Evolutionary conservation across 1,140 invertebrate species (phyloP), one percentile per base, ranked within the genome.

Genomic region (Saccostrea cuccullata): DNA sequence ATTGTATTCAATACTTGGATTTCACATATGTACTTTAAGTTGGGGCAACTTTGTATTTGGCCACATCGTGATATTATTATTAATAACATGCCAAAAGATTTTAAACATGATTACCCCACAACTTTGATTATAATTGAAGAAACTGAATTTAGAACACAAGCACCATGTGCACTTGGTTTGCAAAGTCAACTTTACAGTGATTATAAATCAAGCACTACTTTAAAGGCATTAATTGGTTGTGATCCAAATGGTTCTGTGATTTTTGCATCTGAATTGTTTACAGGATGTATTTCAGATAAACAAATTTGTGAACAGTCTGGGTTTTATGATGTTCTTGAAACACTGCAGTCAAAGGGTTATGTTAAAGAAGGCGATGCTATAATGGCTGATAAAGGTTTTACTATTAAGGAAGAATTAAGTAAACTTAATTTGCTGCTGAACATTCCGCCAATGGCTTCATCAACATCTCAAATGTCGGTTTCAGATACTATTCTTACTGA

Each of bases 301-400:
- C 15, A n/a, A n/a, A 82, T 90, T 47, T 86, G n/a, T 55, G 85
- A 88, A 58, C 40, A 87, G 30, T 88, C 82, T 77, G 86, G 82
- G 15, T 83, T 87, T 64, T 87, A 87, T 70, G n/a, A 87, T 20
- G 23, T 56, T 60, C n/a, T 82, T 13, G 55, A 26, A 77, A 26
- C 40, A 9, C 47, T 77, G 0, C 77, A 89, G 40, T 47, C 77
- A 55, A 89, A 82, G 30, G 88, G 87, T 17, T 88, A 85, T 56
- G 58, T 89, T 5, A 47, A 89, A n/a, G 55, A 87, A 30, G 85
- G 88, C 56, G 88, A 91, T 86, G 83, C 40, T 47, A 58, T 90
- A 17, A 90, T 90, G 90, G 90, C 88, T 26, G 91, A 90, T 84
- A 91, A 89, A 88, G n/a, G n/a, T n/a, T n/a, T n/a, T n/a, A n/a